A percentile compares a stretch with the other conserved stretches of the same genome.
Conservation (phyloP, 2,888 invertebrate species). For the Eupithecia centaureata region DNA sequence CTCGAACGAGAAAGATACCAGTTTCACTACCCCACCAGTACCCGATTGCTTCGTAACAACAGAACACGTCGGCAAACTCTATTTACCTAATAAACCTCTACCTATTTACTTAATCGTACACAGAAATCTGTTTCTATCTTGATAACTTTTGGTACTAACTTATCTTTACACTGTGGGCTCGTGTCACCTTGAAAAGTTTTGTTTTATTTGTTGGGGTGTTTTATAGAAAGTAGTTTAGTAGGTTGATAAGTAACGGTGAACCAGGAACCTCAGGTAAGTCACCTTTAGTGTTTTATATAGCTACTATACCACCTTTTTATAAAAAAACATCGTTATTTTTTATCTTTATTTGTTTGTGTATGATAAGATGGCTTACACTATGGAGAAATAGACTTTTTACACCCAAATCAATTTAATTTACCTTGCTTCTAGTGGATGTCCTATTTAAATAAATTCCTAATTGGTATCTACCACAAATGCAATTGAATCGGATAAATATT, state of each 20-base stretch:
- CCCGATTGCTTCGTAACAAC: slow-evolving; percentile 33
- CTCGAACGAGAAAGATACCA: slow-evolving; percentile 35
- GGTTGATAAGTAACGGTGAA: background rate
- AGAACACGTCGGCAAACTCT: slow-evolving; percentile 31
- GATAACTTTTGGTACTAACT: background rate
- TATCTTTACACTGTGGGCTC: background rate
- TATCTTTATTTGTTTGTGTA: too few species aligned
- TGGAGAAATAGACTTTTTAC: too few species aligned
- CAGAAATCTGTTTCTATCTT: background rate
- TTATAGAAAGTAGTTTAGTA: background rate
- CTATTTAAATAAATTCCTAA: background rate
- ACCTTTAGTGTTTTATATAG: background rate
- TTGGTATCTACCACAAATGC: background rate
- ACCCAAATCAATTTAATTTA: too few species aligned
- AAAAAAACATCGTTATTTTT: too few species aligned
- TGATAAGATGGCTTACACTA: too few species aligned
- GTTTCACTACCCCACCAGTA: slow-evolving; percentile 35
- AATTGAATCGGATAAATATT: background rate
- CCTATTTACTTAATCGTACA: background rate
- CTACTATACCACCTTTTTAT: background rate
- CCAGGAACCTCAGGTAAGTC: slow-evolving; percentile 1
- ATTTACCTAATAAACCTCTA: background rate
- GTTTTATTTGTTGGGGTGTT: background rate
- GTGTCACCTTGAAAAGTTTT: background rate
- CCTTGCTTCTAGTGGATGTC: too few species aligned